Conservation (phyloP, 2,888 invertebrate species). For the Drosophila cyrtoloma region DNA sequence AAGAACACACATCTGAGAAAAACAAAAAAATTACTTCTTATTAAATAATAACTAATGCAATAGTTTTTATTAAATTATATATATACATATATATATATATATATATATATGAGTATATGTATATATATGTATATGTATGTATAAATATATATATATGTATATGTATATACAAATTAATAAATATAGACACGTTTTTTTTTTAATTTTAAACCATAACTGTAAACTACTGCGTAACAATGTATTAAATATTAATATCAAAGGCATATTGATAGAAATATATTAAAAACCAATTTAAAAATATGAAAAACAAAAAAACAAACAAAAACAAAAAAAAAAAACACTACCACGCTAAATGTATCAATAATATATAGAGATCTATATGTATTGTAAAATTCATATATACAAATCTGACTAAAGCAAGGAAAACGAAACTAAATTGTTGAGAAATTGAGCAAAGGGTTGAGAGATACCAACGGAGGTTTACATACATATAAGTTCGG, state of each 20-base stretch:
- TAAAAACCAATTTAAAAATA: slow-evolving; percentile 49
- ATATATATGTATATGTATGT: not conserved
- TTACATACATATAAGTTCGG: slow-evolving; percentile 25
- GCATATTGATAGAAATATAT: slow-evolving; percentile 76
- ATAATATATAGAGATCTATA: slow-evolving; percentile 68
- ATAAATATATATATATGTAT: slow-evolving; percentile 5
- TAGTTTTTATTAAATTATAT: slow-evolving; percentile 75
- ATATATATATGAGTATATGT: slow-evolving; percentile 11
- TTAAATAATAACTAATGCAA: slow-evolving; percentile 75
- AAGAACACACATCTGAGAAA: slow-evolving; percentile 43
- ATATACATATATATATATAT: slow-evolving; percentile 20
- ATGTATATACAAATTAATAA: slow-evolving; percentile 23
- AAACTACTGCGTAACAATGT: slow-evolving; percentile 74
- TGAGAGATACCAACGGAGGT: slow-evolving; percentile 30
- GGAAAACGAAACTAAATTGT: slow-evolving; percentile 38
- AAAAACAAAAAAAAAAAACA: slow-evolving; percentile 44
- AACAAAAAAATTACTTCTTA: slow-evolving; percentile 57
- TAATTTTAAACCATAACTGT: slow-evolving; percentile 70
- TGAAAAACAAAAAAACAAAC: slow-evolving; percentile 24
- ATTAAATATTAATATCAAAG: slow-evolving; percentile 77
- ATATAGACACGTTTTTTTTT: slow-evolving; percentile 54
- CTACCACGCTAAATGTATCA: slow-evolving; percentile 76
- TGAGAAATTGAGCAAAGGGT: slow-evolving; percentile 17
- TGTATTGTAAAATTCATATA: slow-evolving; percentile 60
- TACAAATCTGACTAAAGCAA: slow-evolving; percentile 39